phyloP scores from a whole-genome alignment of 2,888 invertebrate species.

The Pollenia griseotomentosa region DNA sequence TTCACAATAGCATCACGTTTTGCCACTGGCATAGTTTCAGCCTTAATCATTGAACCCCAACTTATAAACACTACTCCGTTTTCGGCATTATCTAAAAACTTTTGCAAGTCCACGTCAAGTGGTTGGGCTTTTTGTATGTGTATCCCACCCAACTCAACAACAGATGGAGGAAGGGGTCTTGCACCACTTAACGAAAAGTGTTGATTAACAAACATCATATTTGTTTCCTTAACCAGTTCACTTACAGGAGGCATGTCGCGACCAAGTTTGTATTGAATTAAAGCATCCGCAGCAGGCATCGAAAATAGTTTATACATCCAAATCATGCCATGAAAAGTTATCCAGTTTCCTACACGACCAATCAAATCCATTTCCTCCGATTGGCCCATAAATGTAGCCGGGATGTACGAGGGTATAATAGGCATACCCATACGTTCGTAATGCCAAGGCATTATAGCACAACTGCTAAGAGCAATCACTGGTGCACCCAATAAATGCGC shows the following conservation, averaged over 20 bases:
- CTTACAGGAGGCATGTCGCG: slow-evolving; percentile 84
- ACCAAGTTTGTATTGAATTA: slow-evolving; percentile 80
- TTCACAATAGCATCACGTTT: slow-evolving; percentile 86
- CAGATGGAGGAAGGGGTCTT: slow-evolving; percentile 84
- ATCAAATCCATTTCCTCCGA: slow-evolving; percentile 84
- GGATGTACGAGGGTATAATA: slow-evolving; percentile 86
- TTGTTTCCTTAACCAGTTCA: slow-evolving; percentile 83
- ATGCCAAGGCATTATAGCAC: slow-evolving; percentile 87
- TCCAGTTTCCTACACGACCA: slow-evolving; percentile 84
- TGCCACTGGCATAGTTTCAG: slow-evolving; percentile 86
- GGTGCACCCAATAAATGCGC: slow-evolving; percentile 88
- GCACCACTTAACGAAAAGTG: slow-evolving; percentile 85
- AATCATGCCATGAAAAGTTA: slow-evolving; percentile 79
- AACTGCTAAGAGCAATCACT: slow-evolving; percentile 85
- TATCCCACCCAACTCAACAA: slow-evolving; percentile 86
- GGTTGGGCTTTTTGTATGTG: slow-evolving; percentile 84
- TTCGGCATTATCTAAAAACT: slow-evolving; percentile 87
- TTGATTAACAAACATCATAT: slow-evolving; percentile 85
- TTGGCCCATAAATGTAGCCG: slow-evolving; percentile 85
- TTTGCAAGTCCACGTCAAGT: slow-evolving; percentile 85
- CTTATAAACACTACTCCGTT: slow-evolving; percentile 89
- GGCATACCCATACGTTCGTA: slow-evolving; percentile 86
- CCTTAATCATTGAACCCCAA: slow-evolving; percentile 89
- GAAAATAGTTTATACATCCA: slow-evolving; percentile 79
- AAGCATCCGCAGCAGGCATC: slow-evolving; percentile 77